Evolutionary conservation across 2,888 invertebrate species (phyloP), one percentile per base, ranked within the genome.

Genomic region (Erynnis tages): DNA sequence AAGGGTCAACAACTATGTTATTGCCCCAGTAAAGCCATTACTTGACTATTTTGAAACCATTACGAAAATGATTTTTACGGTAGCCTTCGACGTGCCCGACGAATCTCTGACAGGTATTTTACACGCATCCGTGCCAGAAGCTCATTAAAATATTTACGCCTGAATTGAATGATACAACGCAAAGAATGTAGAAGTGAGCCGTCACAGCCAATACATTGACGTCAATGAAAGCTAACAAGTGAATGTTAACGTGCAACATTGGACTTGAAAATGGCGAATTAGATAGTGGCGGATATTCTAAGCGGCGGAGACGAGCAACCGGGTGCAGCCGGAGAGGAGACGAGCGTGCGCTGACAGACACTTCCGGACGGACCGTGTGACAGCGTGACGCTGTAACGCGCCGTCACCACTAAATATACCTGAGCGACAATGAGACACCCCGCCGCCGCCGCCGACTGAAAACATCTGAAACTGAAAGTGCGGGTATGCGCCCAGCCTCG

Each of bases 401-500:
- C 41, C 70, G 63, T 76, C 77, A 71, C 62, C 75, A 78, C 82
- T 82, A 82, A 77, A 81, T 82, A 81, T 82, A 82, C 62, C 67
- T 54, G 61, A 56, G 65, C 67, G 76, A 72, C 77, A 76, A 73
- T 78, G 76, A 79, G 78, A 82, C 79, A 73, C 66, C 62, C 65
- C 60, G 78, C 78, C 82, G 76, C 66, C 60, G 78, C 78, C 79
- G 76, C 80, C 76, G 56, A 47, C 59, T 59, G 65, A 64, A 71
- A 69, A 69, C 67, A 64, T 69, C 71, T 65, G 71, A 75, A 76
- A 74, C 66, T 63, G 67, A 76, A 76, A 73, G 70, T 71, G 59
- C 66, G 57, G 66, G 61, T 62, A 64, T 34, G 40, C 48, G 25
- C 17, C 7, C 64, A 65, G 58, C 55, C 62, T n/a, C 63, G 63